Base-by-base conservation (phyloP, 2,888 invertebrate genomes). In the Esperia sulphurella region DNA sequence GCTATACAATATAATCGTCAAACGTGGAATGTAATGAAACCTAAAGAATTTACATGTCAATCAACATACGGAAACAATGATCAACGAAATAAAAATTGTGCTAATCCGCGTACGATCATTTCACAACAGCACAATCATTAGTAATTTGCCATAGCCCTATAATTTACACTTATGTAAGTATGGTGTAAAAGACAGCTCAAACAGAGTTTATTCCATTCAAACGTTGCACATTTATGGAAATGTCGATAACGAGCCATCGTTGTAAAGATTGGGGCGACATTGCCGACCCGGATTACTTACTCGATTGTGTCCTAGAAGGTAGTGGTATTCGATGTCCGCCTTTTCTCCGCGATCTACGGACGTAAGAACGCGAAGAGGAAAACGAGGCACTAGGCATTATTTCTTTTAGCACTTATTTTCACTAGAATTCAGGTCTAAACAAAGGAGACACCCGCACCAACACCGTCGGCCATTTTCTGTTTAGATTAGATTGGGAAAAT, bases 301-400 rank as follows among this genome's bases (percentile, higher is more conserved):
- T 94, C 88, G 94, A 94, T 91, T 93, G 94, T 79, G 94, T 94
- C 89, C 94, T 92, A 73, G 94, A 94, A 78, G 94, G 94, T 83
- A 94, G 90, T 70, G 95, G 94, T 83, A 94, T 95, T 82, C 96
- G 93, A 91, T 96, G 96, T 73, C 94, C 95, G 83, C 95, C 95
- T 94, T 96, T 96, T 91, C 96, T 94, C 83, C 96, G 93, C 85
- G 96, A 96, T 91, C 96, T 94, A 89, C 96, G 94, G 79, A 95
- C 95, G 91, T 95, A 96, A 91, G 95, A 95, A 92, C 96, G 94
- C 90, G 96, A 95, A 90, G 96, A 95, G 83, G 96, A 95, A 91
- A 96, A 96, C 87, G 96, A 96, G 91, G 96, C 96, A 93, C 96
- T 96, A 92, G 96, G 97, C 97, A 97, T 96, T 91, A 93, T 95